Percentiles rank a stretch among this genome's conserved stretches.
phyloP scores from a whole-genome alignment of 2,888 invertebrate genomes.

The Spodoptera exigua region DNA sequence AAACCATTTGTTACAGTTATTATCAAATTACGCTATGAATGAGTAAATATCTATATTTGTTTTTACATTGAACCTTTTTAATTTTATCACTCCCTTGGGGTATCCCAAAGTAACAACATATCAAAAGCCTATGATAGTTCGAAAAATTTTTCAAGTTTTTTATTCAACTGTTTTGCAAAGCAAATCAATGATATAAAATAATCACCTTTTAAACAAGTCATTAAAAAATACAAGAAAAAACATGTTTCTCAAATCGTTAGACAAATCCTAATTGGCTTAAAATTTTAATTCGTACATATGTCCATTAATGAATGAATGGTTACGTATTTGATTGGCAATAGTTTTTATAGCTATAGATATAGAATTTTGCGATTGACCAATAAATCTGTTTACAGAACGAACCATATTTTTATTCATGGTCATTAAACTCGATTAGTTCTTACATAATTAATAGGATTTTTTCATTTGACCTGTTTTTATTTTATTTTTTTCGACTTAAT shows the following conservation, averaged over 20 bases:
- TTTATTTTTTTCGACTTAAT: slow-evolving; percentile 29
- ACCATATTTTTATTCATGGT: slow-evolving; percentile 39
- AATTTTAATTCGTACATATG: slow-evolving; percentile 10
- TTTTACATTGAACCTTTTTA: neutral
- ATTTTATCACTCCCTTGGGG: neutral
- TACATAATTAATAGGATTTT: slow-evolving; percentile 44
- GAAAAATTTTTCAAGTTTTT: neutral
- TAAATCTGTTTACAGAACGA: slow-evolving; percentile 39
- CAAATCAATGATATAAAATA: neutral
- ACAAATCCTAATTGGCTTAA: slow-evolving; percentile 1
- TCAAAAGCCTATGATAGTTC: slow-evolving; percentile 15
- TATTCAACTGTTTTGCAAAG: neutral
- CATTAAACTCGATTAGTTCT: slow-evolving; percentile 40
- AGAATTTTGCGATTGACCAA: slow-evolving; percentile 39
- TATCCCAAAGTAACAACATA: neutral
- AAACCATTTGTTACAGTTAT: too few relatives aligned
- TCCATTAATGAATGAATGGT: slow-evolving; percentile 16
- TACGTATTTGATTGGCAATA: slow-evolving; percentile 23
- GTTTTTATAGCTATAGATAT: slow-evolving; percentile 24
- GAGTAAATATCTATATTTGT: neutral
- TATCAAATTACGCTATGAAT: too few relatives aligned
- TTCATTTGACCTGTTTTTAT: slow-evolving; percentile 49
- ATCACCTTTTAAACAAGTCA: too few relatives aligned
- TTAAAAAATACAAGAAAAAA: neutral
- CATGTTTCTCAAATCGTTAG: neutral